phyloP scores from a whole-genome alignment of 1,140 invertebrate genomes.

The Drosophila tani region DNA sequence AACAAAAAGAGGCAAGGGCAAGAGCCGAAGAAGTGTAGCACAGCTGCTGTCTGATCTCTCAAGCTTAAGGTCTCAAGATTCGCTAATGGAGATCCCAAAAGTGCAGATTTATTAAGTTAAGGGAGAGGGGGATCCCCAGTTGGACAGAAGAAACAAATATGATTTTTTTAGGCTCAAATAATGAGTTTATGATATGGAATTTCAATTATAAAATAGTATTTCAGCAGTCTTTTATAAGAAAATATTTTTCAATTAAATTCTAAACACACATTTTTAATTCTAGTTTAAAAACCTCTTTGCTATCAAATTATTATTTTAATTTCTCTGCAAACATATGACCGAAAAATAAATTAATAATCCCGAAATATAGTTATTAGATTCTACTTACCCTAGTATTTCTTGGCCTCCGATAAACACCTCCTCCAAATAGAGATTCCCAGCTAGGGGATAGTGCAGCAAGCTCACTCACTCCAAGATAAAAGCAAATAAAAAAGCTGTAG shows the following conservation, averaged over 20 bases:
- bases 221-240: no score
- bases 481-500: conserved; percentile 66
- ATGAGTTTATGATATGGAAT: no score
- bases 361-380: not conserved
- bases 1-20: conserved; percentile 39
- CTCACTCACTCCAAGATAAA: conserved; percentile 66
- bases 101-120: not conserved
- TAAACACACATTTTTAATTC: no score
- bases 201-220: no score
- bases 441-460: conserved; percentile 16
- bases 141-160: not conserved
- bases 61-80: conserved; percentile 10
- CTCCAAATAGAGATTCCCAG: conserved; percentile 4
- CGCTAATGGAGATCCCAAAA: conserved; percentile 6
- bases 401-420: not conserved
- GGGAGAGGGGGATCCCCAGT: not conserved
- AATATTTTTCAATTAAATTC: no score
- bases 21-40: conserved; percentile 44
- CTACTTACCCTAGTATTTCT: not conserved
- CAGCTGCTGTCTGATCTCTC: conserved; percentile 60
- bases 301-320: no score
- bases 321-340: no score
- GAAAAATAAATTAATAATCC: not conserved
- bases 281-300: no score
- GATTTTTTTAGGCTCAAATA: no score